phyloP scores from a whole-genome alignment of 2,113 vertebrate genomes.

The Astatotilapia flaviijosephi region DNA sequence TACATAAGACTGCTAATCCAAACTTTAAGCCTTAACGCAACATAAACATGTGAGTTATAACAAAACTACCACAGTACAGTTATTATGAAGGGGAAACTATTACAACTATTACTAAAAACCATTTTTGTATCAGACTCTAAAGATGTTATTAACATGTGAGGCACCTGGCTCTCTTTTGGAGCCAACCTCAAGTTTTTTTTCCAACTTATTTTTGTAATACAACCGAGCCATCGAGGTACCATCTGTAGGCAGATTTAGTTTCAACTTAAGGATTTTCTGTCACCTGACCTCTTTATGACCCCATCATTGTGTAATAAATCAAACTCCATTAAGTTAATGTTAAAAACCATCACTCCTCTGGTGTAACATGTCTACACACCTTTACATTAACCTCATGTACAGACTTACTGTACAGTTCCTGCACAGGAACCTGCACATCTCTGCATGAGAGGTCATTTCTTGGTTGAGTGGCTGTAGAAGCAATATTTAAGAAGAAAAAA shows the following conservation, averaged over 20 bases:
- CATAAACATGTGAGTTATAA: background rate
- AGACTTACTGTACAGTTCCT: background rate
- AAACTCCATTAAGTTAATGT: background rate
- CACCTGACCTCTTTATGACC: background rate
- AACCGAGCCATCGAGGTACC: background rate
- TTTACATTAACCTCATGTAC: background rate
- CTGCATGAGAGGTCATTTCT: background rate
- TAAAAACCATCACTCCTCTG: background rate
- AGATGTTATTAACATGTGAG: background rate
- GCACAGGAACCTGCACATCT: background rate
- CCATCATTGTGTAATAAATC: background rate
- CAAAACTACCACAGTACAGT: background rate
- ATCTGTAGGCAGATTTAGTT: background rate
- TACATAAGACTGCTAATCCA: background rate
- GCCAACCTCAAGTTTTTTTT: background rate
- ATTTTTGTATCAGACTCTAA: background rate
- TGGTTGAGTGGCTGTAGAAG: background rate
- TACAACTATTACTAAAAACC: background rate
- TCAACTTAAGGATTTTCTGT: background rate
- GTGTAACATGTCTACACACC: background rate
- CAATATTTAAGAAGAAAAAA: fast-evolving
- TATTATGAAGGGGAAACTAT: background rate
- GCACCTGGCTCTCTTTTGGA: background rate
- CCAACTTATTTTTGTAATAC: background rate
- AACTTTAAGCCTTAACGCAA: background rate